Conservation (phyloP, 2,888 invertebrate species). For the Scaeva pyrastri region DNA sequence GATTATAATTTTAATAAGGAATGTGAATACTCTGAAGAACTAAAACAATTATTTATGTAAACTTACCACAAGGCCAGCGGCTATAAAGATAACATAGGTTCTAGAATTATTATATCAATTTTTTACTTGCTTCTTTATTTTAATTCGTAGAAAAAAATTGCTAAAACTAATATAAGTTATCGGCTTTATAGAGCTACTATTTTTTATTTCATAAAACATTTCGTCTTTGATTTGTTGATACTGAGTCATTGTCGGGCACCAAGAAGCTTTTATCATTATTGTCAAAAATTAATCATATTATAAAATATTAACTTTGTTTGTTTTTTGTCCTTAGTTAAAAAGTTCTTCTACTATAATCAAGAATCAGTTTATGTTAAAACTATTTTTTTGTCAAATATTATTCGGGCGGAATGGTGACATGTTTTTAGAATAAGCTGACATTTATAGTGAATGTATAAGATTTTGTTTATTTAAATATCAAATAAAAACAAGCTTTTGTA, state of each 20-base stretch:
- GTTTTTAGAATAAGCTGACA: conserved; percentile 57
- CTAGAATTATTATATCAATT: no score
- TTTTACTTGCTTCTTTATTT: conserved; percentile 14
- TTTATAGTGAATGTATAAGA: conserved; percentile 52
- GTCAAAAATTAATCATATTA: neutral
- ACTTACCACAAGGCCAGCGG: no score
- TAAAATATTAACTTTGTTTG: conserved; percentile 7
- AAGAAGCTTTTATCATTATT: conserved; percentile 8
- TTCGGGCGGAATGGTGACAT: conserved; percentile 62
- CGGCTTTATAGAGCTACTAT: conserved; percentile 15
- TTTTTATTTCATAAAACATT: neutral
- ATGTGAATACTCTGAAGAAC: no score
- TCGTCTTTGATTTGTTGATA: conserved; percentile 11
- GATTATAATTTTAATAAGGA: no score
- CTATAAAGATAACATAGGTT: no score
- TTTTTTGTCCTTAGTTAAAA: neutral
- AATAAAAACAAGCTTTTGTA: conserved; percentile 76
- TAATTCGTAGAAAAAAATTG: neutral
- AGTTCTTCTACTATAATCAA: conserved; percentile 2
- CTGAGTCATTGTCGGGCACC: conserved; percentile 2
- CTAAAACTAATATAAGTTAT: conserved; percentile 1
- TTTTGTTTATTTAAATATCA: conserved; percentile 31
- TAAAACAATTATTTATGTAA: no score
- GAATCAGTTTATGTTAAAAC: neutral
- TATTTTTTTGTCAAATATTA: conserved; percentile 38